Conservation (phyloP, 1,140 invertebrate species). For the Drosophila santomea region DNA sequence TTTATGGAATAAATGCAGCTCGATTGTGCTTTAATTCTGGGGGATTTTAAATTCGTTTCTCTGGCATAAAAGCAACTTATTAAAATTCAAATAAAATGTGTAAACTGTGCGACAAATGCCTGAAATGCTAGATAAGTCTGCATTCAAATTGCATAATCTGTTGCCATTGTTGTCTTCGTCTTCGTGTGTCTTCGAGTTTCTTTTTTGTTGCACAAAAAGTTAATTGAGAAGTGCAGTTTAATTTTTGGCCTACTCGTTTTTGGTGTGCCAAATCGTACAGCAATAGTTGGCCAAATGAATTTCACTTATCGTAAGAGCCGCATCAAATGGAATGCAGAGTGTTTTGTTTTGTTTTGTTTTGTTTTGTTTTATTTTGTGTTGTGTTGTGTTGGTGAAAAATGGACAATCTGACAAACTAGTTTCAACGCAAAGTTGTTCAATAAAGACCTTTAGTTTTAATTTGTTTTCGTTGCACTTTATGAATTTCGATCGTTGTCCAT, state of each 20-base stretch:
- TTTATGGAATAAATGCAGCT: slow-evolving; percentile 36
- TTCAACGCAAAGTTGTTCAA: background rate
- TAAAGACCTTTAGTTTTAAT: background rate
- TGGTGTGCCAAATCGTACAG: background rate
- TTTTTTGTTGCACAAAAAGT: slow-evolving; percentile 14
- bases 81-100: slow-evolving; percentile 48
- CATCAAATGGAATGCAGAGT: slow-evolving; percentile 23
- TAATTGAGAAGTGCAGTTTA: slow-evolving; percentile 37
- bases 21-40: slow-evolving; percentile 1
- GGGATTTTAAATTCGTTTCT: background rate
- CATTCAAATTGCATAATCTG: slow-evolving; percentile 45
- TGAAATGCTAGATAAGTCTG: slow-evolving; percentile 39
- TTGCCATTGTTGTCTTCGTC: slow-evolving; percentile 13
- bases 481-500: background rate
- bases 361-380: background rate
- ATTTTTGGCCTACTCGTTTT: slow-evolving; percentile 4
- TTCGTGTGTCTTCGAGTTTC: background rate
- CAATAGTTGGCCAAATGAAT: slow-evolving; percentile 26
- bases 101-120: slow-evolving; percentile 40
- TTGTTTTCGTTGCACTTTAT: background rate
- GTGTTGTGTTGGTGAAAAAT: background rate
- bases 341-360: background rate
- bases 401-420: background rate
- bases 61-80: slow-evolving; percentile 13
- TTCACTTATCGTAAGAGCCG: slow-evolving; percentile 22